These are phyloP conservation scores for Suricata suricatta DNA, from an alignment of 2,113 vertebrate genomes.

Conservation along the genomic window DNA sequence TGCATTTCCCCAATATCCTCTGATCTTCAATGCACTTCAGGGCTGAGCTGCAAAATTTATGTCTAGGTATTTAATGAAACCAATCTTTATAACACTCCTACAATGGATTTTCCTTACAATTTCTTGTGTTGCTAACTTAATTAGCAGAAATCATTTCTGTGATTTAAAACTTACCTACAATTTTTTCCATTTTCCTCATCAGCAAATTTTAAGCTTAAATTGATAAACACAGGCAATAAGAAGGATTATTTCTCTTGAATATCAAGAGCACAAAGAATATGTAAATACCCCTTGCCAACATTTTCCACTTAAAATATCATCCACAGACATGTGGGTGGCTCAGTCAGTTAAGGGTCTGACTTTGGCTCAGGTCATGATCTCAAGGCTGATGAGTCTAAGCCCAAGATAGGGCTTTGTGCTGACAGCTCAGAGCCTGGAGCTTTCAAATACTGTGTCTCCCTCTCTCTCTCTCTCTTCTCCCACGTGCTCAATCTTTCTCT, in stretches of 20 bases:
- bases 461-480: too few species aligned
- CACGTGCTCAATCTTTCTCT: too few species aligned
- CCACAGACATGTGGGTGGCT: too few species aligned
- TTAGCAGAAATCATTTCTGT: background rate
- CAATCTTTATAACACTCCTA: background rate
- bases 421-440: too few species aligned
- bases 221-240: background rate
- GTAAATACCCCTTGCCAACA: background rate
- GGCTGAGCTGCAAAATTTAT: background rate
- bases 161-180: background rate
- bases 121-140: constrained; percentile 1
- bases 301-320: background rate
- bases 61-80: background rate
- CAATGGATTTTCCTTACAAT: background rate
- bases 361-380: too few species aligned
- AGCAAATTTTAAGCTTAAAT: constrained; percentile 29
- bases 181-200: background rate
- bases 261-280: background rate
- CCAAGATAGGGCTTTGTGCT: too few species aligned
- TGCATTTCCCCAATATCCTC: background rate
- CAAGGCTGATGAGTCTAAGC: too few species aligned
- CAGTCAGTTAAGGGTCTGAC: too few species aligned
- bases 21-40: background rate
- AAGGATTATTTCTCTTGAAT: background rate
- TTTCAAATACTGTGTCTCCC: too few species aligned